Percentiles rank a stretch among this genome's conserved stretches.
Evolutionary conservation across 2,888 invertebrate genomes (phyloP).

Genomic region (Sarcophaga caerulescens): DNA sequence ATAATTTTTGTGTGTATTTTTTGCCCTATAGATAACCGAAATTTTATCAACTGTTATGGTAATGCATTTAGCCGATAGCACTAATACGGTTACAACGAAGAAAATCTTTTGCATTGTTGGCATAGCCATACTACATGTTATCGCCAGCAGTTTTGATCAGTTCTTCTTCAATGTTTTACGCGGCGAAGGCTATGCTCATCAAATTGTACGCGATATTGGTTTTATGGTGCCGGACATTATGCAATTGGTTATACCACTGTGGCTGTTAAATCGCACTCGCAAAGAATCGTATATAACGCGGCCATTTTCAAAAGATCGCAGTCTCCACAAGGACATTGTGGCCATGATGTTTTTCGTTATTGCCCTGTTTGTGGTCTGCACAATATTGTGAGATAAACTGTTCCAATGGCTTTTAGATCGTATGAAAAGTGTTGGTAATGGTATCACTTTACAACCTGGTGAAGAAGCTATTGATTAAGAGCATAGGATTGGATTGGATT

Average conservation of each 20-base stretch:
- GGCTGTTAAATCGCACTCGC: conserved; percentile 81
- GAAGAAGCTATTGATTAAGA: conserved; percentile 70
- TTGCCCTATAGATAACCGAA: conserved; percentile 82
- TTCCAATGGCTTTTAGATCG: conserved; percentile 71
- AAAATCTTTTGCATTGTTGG: conserved; percentile 84
- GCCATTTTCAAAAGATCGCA: conserved; percentile 80
- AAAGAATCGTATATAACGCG: conserved; percentile 78
- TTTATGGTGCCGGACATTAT: conserved; percentile 87
- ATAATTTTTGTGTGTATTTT: not conserved
- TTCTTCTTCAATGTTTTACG: conserved; percentile 84
- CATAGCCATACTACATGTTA: conserved; percentile 84
- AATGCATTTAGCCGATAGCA: conserved; percentile 83
- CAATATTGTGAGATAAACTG: conserved; percentile 79
- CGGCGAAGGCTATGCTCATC: conserved; percentile 85
- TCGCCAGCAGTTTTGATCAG: conserved; percentile 85
- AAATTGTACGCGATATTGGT: conserved; percentile 86
- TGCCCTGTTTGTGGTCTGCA: conserved; percentile 79
- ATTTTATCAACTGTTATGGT: conserved; percentile 84
- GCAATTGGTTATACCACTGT: conserved; percentile 84
- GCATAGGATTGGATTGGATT: not conserved
- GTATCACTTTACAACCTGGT: conserved; percentile 72
- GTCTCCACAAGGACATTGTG: conserved; percentile 79
- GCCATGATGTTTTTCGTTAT: conserved; percentile 80
- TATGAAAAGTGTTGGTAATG: conserved; percentile 69
- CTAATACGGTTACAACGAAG: conserved; percentile 82